phyloP scores from a whole-genome alignment of 1,140 invertebrate genomes.

The Oryzaephilus surinamensis region DNA sequence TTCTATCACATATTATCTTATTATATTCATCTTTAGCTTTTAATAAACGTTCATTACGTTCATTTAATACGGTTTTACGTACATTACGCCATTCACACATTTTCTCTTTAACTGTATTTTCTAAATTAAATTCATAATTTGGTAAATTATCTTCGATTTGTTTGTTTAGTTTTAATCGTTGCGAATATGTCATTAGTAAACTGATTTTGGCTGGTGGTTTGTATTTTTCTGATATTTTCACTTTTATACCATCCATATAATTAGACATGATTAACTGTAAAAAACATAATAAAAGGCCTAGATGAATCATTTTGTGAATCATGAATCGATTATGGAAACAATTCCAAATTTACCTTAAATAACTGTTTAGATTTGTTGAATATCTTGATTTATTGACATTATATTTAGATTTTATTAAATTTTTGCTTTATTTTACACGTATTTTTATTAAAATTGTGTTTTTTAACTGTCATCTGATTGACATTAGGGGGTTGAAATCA shows the following conservation, averaged over 20 bases:
- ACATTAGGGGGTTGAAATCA: no score
- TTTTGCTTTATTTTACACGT: no score
- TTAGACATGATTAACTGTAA: background rate
- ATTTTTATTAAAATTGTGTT: no score
- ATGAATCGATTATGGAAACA: background rate
- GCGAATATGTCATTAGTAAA: slow-evolving; percentile 53
- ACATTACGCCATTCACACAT: slow-evolving; percentile 55
- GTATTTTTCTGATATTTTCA: slow-evolving; percentile 78
- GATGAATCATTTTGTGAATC: background rate
- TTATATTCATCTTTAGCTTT: slow-evolving; percentile 31
- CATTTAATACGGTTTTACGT: slow-evolving; percentile 47
- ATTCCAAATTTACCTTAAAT: no score
- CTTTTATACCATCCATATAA: slow-evolving; percentile 71
- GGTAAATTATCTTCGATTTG: slow-evolving; percentile 39
- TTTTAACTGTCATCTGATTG: no score
- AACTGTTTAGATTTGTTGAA: no score
- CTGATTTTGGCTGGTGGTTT: slow-evolving; percentile 64
- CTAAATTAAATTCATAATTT: slow-evolving; percentile 61
- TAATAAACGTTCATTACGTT: slow-evolving; percentile 44
- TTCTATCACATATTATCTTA: no score
- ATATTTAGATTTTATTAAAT: no score
- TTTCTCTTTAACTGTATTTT: slow-evolving; percentile 56
- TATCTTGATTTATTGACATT: no score
- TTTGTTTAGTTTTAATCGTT: slow-evolving; percentile 46
- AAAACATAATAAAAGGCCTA: background rate